Conservation (phyloP, 1,140 invertebrate genomes). For the Brachionus rubens region DNA sequence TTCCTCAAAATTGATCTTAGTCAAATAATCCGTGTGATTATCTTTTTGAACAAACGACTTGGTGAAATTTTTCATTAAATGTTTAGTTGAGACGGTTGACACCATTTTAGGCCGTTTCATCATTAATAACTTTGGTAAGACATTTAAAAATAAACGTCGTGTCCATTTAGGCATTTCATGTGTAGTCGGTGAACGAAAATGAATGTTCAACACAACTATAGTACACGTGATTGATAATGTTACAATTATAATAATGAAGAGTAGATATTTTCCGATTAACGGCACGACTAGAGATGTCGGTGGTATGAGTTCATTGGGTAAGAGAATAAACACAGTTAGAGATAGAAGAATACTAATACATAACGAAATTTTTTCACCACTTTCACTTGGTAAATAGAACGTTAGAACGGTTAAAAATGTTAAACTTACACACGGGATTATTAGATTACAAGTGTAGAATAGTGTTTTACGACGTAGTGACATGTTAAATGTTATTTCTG, state of each 20-base stretch:
- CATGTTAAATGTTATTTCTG: conserved; percentile 97
- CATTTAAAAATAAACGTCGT: conserved; percentile 56
- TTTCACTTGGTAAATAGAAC: conserved; percentile 60
- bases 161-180: conserved; percentile 60
- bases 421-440: conserved; percentile 60
- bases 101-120: conserved; percentile 53
- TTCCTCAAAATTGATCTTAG: background rate
- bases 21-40: background rate
- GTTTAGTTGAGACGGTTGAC: background rate
- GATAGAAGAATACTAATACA: conserved; percentile 60
- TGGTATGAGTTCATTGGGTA: conserved; percentile 60
- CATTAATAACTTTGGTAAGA: conserved; percentile 57
- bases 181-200: conserved; percentile 57
- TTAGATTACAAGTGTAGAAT: conserved; percentile 61
- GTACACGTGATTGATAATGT: conserved; percentile 60
- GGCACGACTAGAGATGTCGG: conserved; percentile 59
- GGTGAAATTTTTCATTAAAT: background rate
- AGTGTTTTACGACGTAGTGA: conserved; percentile 72
- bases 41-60: background rate
- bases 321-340: conserved; percentile 60
- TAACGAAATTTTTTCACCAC: conserved; percentile 60
- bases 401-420: conserved; percentile 62
- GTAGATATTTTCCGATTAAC: conserved; percentile 59
- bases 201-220: conserved; percentile 58
- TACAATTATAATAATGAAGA: conserved; percentile 61